Conservation (phyloP, 2,888 invertebrate genomes). For the Platynereis dumerilii region DNA sequence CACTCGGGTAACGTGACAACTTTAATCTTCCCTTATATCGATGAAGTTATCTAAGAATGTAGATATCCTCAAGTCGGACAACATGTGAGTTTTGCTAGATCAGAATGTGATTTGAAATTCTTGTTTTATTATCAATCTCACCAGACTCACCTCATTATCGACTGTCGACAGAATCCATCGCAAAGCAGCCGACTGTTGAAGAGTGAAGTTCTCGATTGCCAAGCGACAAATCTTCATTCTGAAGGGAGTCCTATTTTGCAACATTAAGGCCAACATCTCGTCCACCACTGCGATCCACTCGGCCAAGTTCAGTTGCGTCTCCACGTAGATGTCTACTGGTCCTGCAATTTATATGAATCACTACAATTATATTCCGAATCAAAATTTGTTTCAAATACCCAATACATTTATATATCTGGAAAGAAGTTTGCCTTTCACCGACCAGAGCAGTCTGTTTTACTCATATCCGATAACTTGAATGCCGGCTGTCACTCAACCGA, state of each 20-base stretch:
- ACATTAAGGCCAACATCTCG: slow-evolving; percentile 24
- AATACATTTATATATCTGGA: not conserved
- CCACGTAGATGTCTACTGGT: slow-evolving; percentile 19
- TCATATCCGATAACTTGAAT: too few relatives aligned
- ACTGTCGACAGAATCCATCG: slow-evolving; percentile 24
- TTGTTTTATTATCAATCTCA: too few relatives aligned
- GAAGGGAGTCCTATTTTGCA: slow-evolving; percentile 21
- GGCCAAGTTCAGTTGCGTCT: slow-evolving; percentile 20
- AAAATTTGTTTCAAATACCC: not conserved
- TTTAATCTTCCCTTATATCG: too few relatives aligned
- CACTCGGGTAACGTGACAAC: too few relatives aligned
- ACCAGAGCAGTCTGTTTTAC: too few relatives aligned
- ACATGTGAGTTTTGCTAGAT: too few relatives aligned
- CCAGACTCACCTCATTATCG: slow-evolving; percentile 21
- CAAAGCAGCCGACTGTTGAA: not conserved
- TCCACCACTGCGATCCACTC: slow-evolving; percentile 29
- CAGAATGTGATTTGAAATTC: too few relatives aligned
- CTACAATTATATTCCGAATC: not conserved
- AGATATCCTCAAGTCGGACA: too few relatives aligned
- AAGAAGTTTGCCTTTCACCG: too few relatives aligned
- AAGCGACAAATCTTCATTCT: slow-evolving; percentile 20
- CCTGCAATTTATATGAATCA: slow-evolving; percentile 12
- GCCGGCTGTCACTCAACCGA: too few relatives aligned
- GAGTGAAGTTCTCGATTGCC: slow-evolving; percentile 26
- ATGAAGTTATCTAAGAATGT: too few relatives aligned